Evolutionary conservation across 2,797 vertebrate species (phyloP), one percentile per base, ranked within the genome.

Genomic region (Acanthurus leucopareius): DNA sequence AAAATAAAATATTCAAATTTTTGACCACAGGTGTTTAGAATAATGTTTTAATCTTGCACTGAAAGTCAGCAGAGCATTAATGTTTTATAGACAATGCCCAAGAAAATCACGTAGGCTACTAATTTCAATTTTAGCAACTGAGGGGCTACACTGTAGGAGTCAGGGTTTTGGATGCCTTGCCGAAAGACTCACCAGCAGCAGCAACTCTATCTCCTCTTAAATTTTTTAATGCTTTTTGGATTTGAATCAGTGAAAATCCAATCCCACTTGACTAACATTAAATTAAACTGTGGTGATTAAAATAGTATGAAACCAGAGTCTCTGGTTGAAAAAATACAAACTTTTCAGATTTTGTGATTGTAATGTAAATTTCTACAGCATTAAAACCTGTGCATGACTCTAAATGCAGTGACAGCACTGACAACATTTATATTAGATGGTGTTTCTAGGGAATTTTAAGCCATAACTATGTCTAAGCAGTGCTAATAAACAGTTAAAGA

Each of bases 401-500:
- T 32, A 5, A 14, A 22, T 44, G 60, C 14, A 68, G 40, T 32
- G 49, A 74, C 58, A 35, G 28, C 35, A 38, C 56, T 38, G 59
- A 45, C 60, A 73, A 47, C 48, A 51, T 67, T 76, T 57, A 40
- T 63, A 57, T 66, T 80, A 60, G 20, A 68, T 59, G 38, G 32
- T 68, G 57, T 85, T 84, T 80, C 72, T 54, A 85, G 77, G 65
- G 84, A 40, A 82, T 87, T 66, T 77, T 44, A 80, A 86, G 60
- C 66, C 52, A 63, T 54, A 53, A 71, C 54, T 73, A 13, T 51
- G 68, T 10, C 1, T 14, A 6, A 0, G 48, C 14, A 40, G 44
- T 47, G 64, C 62, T 74, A 82, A 68, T 79, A 82, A 89, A 86
- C 80, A 84, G 73, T 83, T 67, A 65, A 77, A 86, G 75, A 77